Evolutionary conservation across 1,140 invertebrate genomes (phyloP), one percentile per base, ranked within the genome.

Genomic region (Drosophila athabasca): DNA sequence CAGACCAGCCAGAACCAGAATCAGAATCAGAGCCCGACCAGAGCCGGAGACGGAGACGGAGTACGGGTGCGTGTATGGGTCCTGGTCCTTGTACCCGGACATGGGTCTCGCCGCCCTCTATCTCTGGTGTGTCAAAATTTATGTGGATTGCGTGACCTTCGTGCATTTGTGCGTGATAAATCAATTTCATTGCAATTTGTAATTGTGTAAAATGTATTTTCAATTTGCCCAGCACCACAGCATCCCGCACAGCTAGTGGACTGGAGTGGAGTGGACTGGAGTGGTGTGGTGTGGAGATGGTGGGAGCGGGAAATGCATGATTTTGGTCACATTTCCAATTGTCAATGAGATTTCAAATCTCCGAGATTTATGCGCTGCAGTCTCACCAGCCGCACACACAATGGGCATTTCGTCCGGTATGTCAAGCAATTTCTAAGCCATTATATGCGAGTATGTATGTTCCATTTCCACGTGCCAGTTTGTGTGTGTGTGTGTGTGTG

Each of bases 171-270:
- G 82, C 77, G 82, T 87, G 82, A 87, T 87, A 87, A 87, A 87
- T 87, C 82, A 87, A 87, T 87, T 87, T 75, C 82, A 85, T 85
- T 85, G 82, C 82, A 87, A 87, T 87, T 87, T 87, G 82, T 87
- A 85, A 87, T 87, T 87, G 82, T 87, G 82, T 87, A 87, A 87
- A 87, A 87, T 87, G 82, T 87, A 81, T 87, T 87, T 87, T 87
- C 82, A 87, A 87, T 87, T 87, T 84, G 74, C 58, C 48, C 45
- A 50, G 54, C 29, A 41, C 59, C 51, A 15, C 39, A 39, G 13
- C 35, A 5, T 11, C 11, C 35, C 8, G 11, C 35, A 13, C 11
- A 13, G 54, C 50, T 22, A 11, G 26, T n/a, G n/a, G n/a, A n/a
- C n/a, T n/a, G n/a, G n/a, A n/a, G n/a, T n/a, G n/a, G n/a, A 45